Evolutionary conservation across 1,140 invertebrate genomes (phyloP).

Genomic region (Saccostrea glomerata): DNA sequence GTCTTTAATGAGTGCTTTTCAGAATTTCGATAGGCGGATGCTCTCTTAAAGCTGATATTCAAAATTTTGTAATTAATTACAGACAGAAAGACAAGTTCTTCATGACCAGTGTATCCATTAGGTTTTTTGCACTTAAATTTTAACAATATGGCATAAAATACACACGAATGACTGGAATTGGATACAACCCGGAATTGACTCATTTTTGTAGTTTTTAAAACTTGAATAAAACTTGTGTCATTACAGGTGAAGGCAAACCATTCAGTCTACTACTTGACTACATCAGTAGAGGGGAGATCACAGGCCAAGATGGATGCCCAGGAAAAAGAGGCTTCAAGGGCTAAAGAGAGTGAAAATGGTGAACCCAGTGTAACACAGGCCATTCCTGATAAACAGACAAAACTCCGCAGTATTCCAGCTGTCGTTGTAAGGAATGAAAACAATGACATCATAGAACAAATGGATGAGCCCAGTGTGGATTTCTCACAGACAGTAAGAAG

Average conservation of each 20-base stretch:
- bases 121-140: too few relatives aligned
- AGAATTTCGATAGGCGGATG: too few relatives aligned
- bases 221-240: not conserved
- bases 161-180: too few relatives aligned
- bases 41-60: too few relatives aligned
- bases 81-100: too few relatives aligned
- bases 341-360: not conserved
- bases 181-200: too few relatives aligned
- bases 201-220: too few relatives aligned
- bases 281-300: not conserved
- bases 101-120: too few relatives aligned
- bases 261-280: not conserved
- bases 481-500: slow-evolving; percentile 25
- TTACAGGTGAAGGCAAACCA: not conserved
- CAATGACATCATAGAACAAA: slow-evolving; percentile 37
- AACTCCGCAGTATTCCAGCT: slow-evolving; percentile 16
- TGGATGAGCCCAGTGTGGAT: not conserved
- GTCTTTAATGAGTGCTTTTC: too few relatives aligned
- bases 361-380: not conserved
- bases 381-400: slow-evolving; percentile 1
- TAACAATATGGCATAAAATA: too few relatives aligned
- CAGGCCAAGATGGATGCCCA: not conserved
- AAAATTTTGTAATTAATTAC: too few relatives aligned
- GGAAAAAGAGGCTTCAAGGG: not conserved
- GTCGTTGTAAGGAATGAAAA: slow-evolving; percentile 35